Evolutionary conservation across 2,888 invertebrate species (phyloP), one percentile per base, ranked within the genome.

Genomic region (Eupithecia dodoneata): DNA sequence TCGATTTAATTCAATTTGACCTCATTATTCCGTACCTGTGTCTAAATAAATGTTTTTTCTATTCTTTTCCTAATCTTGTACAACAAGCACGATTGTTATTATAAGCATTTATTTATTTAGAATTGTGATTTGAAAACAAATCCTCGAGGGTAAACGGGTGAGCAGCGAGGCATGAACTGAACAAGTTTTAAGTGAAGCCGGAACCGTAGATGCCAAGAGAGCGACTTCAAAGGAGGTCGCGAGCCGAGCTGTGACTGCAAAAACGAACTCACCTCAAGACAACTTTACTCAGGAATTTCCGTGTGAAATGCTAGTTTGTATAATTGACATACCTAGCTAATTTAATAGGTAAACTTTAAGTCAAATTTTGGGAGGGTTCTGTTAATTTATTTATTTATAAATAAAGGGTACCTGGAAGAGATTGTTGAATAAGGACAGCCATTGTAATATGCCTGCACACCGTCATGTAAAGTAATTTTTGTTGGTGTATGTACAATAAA

Each of bases 161-260:
- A 83, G 84, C 84, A 83, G 80, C 84, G 84, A 79, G 82, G 83
- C 83, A 84, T 86, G 83, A 88, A 86, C 83, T 84, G 85, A 81
- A 81, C 82, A 88, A 89, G 85, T 87, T 88, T 86, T 82, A 85
- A 88, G 87, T 85, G 85, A 86, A 83, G 83, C 76, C 81, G 82
- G 83, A 84, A 83, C 84, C 82, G 81, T 83, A 82, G 85, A 87
- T 83, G 86, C 85, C 87, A 87, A 85, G 85, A 86, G 85, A 84
- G 83, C 81, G 84, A 84, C 85, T 85, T 86, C 86, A 87, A 87
- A 87, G 87, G 83, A 82, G 79, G 81, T 82, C 82, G 79, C 78
- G 71, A 76, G 72, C 63, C 42, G 73, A 67, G 73, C 63, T 63
- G 63, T 71, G 73, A 76, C 66, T 72, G 69, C 67, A 76, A 78